These are phyloP conservation scores for Cercopithecus hamlyni DNA, from an alignment of 2,797 vertebrate genomes.

Conservation along the genomic window DNA sequence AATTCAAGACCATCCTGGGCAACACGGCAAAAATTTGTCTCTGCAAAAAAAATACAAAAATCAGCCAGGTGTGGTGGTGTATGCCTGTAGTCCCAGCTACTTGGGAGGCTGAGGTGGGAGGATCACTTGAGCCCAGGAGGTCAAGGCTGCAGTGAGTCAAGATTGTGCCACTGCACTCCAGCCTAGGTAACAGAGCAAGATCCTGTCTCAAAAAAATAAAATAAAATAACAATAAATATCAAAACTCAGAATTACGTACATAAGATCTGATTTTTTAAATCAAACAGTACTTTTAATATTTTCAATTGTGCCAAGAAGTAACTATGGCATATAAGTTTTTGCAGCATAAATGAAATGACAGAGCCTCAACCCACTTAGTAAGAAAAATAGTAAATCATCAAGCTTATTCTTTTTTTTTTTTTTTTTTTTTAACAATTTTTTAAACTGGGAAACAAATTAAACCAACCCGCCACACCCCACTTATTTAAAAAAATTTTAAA, in stretches of 20 bases:
- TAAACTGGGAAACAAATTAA: too few species aligned
- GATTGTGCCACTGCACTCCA: not conserved
- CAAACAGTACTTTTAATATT: slow-evolving; percentile 7
- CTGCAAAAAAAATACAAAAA: not conserved
- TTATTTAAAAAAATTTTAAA: too few species aligned
- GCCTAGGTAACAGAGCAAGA: not conserved
- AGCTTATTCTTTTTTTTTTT: slow-evolving; percentile 60
- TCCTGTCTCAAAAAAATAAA: not conserved
- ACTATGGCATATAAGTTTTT: not conserved
- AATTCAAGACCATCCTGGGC: not conserved
- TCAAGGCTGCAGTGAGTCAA: not conserved
- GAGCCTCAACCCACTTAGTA: not conserved
- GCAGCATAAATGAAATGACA: slow-evolving; percentile 42
- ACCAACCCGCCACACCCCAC: too few species aligned
- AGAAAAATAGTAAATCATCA: not conserved
- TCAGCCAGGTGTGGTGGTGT: not conserved
- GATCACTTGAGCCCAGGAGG: not conserved
- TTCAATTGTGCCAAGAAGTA: not conserved
- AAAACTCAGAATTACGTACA: not conserved
- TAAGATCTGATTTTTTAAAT: not conserved
- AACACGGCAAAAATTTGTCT: not conserved
- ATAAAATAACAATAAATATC: not conserved
- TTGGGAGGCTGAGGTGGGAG: not conserved
- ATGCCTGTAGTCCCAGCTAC: not conserved
- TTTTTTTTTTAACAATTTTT: slow-evolving; percentile 84